A percentile compares a stretch with the other conserved stretches of the same genome.
Conservation (phyloP, 2,888 invertebrate genomes). For the Brachypterus glaber region DNA sequence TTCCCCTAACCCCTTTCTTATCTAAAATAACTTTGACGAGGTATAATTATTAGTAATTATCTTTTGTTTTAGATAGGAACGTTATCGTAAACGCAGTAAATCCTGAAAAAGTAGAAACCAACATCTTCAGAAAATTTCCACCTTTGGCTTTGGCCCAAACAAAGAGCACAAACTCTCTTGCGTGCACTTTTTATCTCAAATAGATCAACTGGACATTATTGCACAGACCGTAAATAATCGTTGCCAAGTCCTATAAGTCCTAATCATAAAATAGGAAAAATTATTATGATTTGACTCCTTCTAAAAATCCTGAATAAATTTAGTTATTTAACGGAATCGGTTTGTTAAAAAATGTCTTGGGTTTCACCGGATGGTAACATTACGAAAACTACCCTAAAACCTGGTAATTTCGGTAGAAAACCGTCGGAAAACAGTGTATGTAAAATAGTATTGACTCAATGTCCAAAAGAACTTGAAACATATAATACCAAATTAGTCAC, state of each 20-base stretch:
- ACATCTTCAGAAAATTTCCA: slow-evolving; percentile 38
- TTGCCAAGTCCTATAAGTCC: slow-evolving; percentile 32
- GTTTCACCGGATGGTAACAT: slow-evolving; percentile 34
- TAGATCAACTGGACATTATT: slow-evolving; percentile 35
- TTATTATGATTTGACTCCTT: no score
- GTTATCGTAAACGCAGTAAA: slow-evolving; percentile 39
- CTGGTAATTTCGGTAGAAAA: slow-evolving; percentile 31
- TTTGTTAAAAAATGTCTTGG: slow-evolving; percentile 32
- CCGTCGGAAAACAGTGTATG: slow-evolving; percentile 36
- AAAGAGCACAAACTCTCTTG: slow-evolving; percentile 40
- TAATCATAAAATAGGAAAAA: slow-evolving; percentile 30
- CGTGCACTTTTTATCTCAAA: slow-evolving; percentile 37
- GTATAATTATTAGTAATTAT: no score
- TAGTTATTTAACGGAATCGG: slow-evolving; percentile 31
- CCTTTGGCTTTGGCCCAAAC: slow-evolving; percentile 32
- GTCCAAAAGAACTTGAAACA: slow-evolving; percentile 20
- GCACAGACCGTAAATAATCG: slow-evolving; percentile 33
- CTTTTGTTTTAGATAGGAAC: slow-evolving; percentile 33
- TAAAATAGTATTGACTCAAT: slow-evolving; percentile 28
- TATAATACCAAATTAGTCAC: slow-evolving; percentile 23
- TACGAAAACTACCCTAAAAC: slow-evolving; percentile 29
- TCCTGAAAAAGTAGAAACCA: slow-evolving; percentile 42
- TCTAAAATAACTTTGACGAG: no score
- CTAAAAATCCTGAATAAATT: slow-evolving; percentile 32
- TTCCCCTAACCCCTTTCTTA: no score